Base-by-base conservation (phyloP, 2,888 invertebrate genomes). In the Ophion ellenae region DNA sequence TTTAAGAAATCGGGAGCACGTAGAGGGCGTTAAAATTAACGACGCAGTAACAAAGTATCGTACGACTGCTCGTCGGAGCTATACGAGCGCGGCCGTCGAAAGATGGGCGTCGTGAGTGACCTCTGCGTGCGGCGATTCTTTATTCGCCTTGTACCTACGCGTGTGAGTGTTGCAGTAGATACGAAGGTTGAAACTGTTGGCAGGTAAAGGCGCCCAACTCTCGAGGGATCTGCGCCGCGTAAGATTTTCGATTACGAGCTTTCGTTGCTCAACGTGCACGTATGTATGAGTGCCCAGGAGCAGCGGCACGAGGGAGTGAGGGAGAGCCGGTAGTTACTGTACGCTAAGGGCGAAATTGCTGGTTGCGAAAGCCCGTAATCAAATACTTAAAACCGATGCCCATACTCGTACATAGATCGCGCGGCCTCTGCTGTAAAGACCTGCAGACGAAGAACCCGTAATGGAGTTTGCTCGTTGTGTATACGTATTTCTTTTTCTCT, bases 1-100 rank as follows among this genome's bases (percentile, higher is more conserved):
- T 91, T 91, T 88, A 90, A 91, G 90, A 92, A 93, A 93, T 91
- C 92, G 90, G 89, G 89, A 90, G 89, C 93, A 93, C 94, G 93
- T 94, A 93, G 89, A 83, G 85, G 83, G 87, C 93, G 92, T 94
- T 94, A 94, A 94, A 94, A 94, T 94, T 94, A 94, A 94, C 93
- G 92, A 90, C 91, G 90, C 88, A 89, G 92, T 93, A 92, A 93
- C 92, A 92, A 93, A 93, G 93, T 92, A 93, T 91, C 90, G 92
- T 90, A 91, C 90, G 90, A 90, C 88, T 88, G 45, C 87, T 86
- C 81, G 86, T 87, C 63, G 85, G 87, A 79, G 86, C 80, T 81
- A 70, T n/a, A n/a, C 57, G 57, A 59, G 57, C 14, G n/a, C 14
- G 57, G n/a, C 45, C 45, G 74, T 59, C 36, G 64, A 77, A 67